Base-by-base conservation (phyloP, 2,888 invertebrate genomes). In the Venusia cambrica region DNA sequence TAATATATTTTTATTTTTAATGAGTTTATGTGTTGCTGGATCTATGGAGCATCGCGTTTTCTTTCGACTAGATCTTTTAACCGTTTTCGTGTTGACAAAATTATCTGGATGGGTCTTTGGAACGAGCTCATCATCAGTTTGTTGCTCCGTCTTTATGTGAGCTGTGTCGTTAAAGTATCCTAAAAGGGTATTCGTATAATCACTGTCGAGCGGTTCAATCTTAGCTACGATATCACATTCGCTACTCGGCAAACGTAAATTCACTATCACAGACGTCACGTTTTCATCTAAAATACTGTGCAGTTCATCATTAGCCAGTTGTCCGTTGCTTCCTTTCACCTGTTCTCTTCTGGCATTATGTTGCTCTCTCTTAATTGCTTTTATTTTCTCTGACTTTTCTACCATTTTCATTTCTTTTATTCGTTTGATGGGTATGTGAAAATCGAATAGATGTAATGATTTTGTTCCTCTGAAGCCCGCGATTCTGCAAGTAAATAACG, bases 401-500 rank as follows among this genome's bases (percentile, higher is more conserved):
- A 14, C 24, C 5, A 33, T 33, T 25, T 20, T 24, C 29, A 38
- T 19, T 6, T 24, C 19, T 25, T 3, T 33, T 29, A 38, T 38
- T 20, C 17, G 9, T 5, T 9, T 12, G 5, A 22, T 26, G n/a
- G 31, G 38, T 19, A 40, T 33, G 1, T 32, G 11, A 13, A 39
- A 12, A 9, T 30, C 21, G 29, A 36, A 39, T 7, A 34, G 15
- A 10, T 27, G 5, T 7, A 37, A 12, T 14, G 33, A 14, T 9
- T 34, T 20, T 8, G 18, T 32, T 15, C 25, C 32, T 7, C 30
- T 22, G 18, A 28, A 13, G 8, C 30, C 24, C 34, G 41, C 36
- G 26, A 37, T 38, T 37, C 24, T 42, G 39, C 32, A 39, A 39
- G 12, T 22, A 39, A 31, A 39, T 30, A 39, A 21, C 25, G 11